Percentiles rank a stretch among this genome's conserved stretches.
Conservation (phyloP, 2,888 invertebrate genomes). For the Eretmocerus hayati region DNA sequence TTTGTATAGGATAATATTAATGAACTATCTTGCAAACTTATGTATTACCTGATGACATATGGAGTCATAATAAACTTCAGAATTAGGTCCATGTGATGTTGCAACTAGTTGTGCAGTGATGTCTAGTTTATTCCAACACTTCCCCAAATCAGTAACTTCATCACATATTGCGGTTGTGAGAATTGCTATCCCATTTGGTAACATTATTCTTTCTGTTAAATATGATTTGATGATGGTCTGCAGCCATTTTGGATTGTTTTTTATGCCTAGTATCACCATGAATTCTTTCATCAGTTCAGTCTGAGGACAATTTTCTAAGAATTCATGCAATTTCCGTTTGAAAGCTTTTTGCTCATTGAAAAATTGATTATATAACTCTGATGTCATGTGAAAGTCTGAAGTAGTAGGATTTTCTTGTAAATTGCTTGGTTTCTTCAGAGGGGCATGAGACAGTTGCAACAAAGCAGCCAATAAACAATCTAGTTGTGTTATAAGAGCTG, state of each 20-base stretch:
- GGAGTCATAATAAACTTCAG: conserved; percentile 49
- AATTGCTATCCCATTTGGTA: conserved; percentile 58
- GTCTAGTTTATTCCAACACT: conserved; percentile 63
- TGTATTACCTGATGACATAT: conserved; percentile 42
- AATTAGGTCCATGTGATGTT: conserved; percentile 48
- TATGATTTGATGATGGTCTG: conserved; percentile 55
- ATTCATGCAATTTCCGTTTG: conserved; percentile 47
- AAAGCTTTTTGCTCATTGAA: conserved; percentile 51
- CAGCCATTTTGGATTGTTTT: conserved; percentile 57
- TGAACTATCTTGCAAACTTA: background rate
- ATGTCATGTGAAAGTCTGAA: conserved; percentile 51
- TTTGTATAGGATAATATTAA: background rate
- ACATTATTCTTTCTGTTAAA: conserved; percentile 55
- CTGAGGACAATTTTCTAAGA: conserved; percentile 55
- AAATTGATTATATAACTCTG: conserved; percentile 51
- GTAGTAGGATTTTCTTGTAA: conserved; percentile 28
- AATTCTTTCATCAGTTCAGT: conserved; percentile 61
- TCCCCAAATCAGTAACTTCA: conserved; percentile 51
- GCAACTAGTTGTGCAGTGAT: conserved; percentile 58
- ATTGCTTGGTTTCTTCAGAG: conserved; percentile 55
- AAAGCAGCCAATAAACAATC: conserved; percentile 56
- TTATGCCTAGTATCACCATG: conserved; percentile 57
- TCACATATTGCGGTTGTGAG: conserved; percentile 61
- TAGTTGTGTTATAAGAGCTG: conserved; percentile 31
- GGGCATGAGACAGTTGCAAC: conserved; percentile 63